These are phyloP conservation scores for Coelogynopora nodosa DNA, from an alignment of 2,888 invertebrate genomes.

Conservation along the genomic window DNA sequence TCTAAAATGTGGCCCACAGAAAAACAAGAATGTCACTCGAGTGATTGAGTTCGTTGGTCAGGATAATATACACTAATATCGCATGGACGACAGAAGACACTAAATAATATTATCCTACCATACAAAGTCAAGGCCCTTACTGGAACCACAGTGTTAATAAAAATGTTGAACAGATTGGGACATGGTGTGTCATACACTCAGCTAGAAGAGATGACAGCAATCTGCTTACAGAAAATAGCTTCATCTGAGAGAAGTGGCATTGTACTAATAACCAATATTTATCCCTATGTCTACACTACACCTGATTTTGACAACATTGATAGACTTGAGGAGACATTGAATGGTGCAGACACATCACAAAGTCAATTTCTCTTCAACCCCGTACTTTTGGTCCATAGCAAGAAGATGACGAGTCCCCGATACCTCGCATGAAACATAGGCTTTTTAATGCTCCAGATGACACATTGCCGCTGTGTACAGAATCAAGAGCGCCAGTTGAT, in stretches of 20 bases:
- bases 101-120: background rate
- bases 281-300: background rate
- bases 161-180: background rate
- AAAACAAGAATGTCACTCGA: background rate
- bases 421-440: background rate
- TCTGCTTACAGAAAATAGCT: background rate
- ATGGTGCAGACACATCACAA: background rate
- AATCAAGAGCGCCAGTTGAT: conserved; percentile 13
- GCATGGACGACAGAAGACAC: background rate
- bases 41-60: background rate
- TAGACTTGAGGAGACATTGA: background rate
- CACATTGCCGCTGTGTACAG: background rate
- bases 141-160: background rate
- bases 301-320: background rate
- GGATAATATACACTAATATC: background rate
- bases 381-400: background rate
- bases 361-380: background rate
- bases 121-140: background rate
- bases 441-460: conserved; percentile 2
- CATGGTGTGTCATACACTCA: background rate
- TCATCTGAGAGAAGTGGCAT: background rate
- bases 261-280: background rate
- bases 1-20: background rate
- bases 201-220: background rate
- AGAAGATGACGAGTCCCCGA: background rate